Conservation (phyloP, 2,888 invertebrate genomes). For the Corbicula japonica region DNA sequence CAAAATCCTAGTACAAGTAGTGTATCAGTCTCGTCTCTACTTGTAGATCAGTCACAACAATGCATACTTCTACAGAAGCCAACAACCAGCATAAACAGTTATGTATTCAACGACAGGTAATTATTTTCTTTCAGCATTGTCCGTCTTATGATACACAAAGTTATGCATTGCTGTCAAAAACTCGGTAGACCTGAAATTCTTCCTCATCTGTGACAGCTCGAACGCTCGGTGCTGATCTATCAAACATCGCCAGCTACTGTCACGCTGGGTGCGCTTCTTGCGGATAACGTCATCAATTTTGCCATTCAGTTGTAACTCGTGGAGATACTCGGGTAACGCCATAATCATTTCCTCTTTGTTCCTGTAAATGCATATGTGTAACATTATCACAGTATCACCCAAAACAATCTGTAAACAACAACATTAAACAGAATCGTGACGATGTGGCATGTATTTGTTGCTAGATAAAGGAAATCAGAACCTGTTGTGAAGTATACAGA, state of each 20-base stretch:
- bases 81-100: too few relatives aligned
- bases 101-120: too few relatives aligned
- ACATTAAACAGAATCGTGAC: too few relatives aligned
- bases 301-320: not conserved
- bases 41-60: too few relatives aligned
- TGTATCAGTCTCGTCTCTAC: too few relatives aligned
- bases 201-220: slow-evolving; percentile 33
- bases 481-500: too few relatives aligned
- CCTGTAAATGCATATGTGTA: not conserved
- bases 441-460: too few relatives aligned
- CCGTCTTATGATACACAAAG: slow-evolving; percentile 19
- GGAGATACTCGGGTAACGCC: not conserved
- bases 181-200: slow-evolving; percentile 18
- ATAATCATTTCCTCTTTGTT: slow-evolving; percentile 4
- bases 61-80: too few relatives aligned
- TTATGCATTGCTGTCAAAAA: slow-evolving; percentile 39
- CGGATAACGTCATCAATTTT: slow-evolving; percentile 4
- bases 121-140: too few relatives aligned
- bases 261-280: slow-evolving; percentile 20
- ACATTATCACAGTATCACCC: not conserved
- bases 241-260: slow-evolving; percentile 18
- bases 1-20: too few relatives aligned
- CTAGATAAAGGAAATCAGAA: too few relatives aligned
- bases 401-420: too few relatives aligned
- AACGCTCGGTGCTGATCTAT: slow-evolving; percentile 30